phyloP scores from a whole-genome alignment of 2,113 vertebrate species.

The Urocynchramus pylzowi region DNA sequence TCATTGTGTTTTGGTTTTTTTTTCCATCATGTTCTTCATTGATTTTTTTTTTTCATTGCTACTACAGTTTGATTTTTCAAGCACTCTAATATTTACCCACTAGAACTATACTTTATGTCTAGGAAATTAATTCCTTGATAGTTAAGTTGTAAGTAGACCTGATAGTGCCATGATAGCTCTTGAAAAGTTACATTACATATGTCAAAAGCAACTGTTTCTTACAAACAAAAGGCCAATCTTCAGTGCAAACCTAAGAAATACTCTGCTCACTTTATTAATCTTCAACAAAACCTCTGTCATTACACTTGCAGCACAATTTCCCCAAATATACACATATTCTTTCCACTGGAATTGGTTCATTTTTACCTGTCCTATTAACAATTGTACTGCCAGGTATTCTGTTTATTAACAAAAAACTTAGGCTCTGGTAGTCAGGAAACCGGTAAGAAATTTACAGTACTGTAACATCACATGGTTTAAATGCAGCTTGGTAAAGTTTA shows the following conservation, averaged over 20 bases:
- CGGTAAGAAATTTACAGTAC: not conserved
- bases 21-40: not conserved
- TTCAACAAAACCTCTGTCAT: not conserved
- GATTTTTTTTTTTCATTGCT: not conserved
- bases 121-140: conserved; percentile 11
- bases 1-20: not conserved
- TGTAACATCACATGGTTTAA: not conserved
- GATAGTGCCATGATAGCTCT: not conserved
- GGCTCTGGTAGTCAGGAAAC: not conserved
- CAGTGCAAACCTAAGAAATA: not conserved
- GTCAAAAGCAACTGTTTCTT: not conserved
- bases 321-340: not conserved
- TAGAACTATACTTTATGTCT: not conserved
- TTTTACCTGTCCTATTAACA: not conserved
- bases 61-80: not conserved
- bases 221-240: not conserved
- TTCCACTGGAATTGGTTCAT: not conserved
- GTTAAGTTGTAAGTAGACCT: not conserved
- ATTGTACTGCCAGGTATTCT: not conserved
- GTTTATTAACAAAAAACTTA: not conserved
- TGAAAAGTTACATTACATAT: not conserved
- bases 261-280: not conserved
- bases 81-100: not conserved
- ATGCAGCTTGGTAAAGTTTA: not conserved
- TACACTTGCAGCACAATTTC: not conserved